Percentiles rank a stretch among this genome's conserved stretches.
Conservation (phyloP, 1,140 invertebrate species). For the Calliopsis andreniformis region DNA sequence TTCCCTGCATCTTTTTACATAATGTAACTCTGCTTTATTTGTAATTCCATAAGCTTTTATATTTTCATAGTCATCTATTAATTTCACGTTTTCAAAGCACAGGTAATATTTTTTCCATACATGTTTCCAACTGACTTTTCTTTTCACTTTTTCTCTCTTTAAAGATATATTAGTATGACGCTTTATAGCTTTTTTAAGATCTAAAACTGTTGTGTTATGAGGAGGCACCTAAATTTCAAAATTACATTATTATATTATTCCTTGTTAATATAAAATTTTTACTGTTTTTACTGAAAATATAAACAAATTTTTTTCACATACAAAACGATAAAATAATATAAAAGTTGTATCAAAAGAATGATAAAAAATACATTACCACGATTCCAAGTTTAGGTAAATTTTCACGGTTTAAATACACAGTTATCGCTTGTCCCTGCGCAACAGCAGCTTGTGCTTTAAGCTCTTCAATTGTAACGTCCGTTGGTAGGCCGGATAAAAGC, state of each 20-base stretch:
- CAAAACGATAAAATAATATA: background rate
- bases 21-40: conserved; percentile 73
- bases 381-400: conserved; percentile 73
- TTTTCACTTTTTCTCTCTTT: conserved; percentile 72
- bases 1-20: conserved; percentile 70
- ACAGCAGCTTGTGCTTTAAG: conserved; percentile 77
- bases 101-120: conserved; percentile 77
- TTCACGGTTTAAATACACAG: conserved; percentile 74
- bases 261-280: background rate
- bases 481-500: conserved; percentile 71
- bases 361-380: conserved; percentile 69
- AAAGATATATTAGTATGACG: conserved; percentile 74
- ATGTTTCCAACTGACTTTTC: conserved; percentile 79
- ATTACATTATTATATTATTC: no score
- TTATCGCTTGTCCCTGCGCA: conserved; percentile 78
- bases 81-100: conserved; percentile 62
- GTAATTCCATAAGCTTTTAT: conserved; percentile 76
- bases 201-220: conserved; percentile 74
- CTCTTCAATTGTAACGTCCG: conserved; percentile 77
- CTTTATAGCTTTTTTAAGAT: conserved; percentile 77
- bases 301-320: background rate
- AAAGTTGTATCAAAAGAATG: background rate
- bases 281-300: background rate
- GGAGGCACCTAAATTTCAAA: conserved; percentile 72
- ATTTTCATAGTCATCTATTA: conserved; percentile 71